Evolutionary conservation across 2,888 invertebrate genomes (phyloP).

Genomic region (Helicoverpa assulta): DNA sequence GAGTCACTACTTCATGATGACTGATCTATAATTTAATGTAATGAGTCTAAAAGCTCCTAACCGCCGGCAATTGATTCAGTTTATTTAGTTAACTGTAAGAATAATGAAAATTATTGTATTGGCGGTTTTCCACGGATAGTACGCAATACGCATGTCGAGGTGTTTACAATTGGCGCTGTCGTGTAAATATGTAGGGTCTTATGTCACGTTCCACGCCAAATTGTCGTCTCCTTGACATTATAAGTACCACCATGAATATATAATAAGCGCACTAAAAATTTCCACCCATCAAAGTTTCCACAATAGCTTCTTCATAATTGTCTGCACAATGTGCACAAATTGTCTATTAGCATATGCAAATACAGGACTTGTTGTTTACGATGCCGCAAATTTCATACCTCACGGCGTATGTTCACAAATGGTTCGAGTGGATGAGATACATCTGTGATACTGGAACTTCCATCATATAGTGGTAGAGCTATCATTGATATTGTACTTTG

Average conservation of each 20-base stretch:
- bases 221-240: constrained; percentile 18
- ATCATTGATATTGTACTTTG: constrained; percentile 6
- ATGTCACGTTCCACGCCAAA: constrained; percentile 5
- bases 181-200: constrained; percentile 4
- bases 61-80: background rate
- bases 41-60: constrained; percentile 12
- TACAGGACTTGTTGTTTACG: constrained; percentile 45
- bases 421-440: constrained; percentile 6
- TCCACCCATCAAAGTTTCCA: constrained; percentile 30
- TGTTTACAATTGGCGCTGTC: constrained; percentile 34
- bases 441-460: constrained; percentile 1
- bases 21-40: constrained; percentile 10
- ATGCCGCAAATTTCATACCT: constrained; percentile 31
- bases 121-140: constrained; percentile 3
- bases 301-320: constrained; percentile 33
- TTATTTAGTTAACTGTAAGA: background rate
- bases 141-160: constrained; percentile 38
- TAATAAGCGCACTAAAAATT: constrained; percentile 19
- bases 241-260: constrained; percentile 31
- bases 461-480: background rate
- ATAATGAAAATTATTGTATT: constrained; percentile 1
- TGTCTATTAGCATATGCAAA: constrained; percentile 52
- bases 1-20: constrained; percentile 12
- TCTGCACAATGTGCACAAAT: constrained; percentile 48
- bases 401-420: constrained; percentile 30